Evolutionary conservation across 2,113 vertebrate genomes (phyloP).

Genomic region (Leuciscus idus): DNA sequence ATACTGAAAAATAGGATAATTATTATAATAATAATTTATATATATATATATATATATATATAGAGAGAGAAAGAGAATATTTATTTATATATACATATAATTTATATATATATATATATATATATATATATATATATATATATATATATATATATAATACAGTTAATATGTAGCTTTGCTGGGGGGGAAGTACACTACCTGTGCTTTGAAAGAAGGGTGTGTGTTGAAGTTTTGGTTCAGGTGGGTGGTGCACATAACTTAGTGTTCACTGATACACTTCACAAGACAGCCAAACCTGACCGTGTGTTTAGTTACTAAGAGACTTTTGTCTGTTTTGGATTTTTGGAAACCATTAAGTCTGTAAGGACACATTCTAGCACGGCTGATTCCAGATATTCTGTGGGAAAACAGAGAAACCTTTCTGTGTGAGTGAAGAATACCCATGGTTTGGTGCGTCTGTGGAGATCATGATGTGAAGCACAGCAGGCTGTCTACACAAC

Average conservation of each 20-base stretch:
- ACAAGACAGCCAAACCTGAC: background rate
- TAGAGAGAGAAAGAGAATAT: too few species aligned
- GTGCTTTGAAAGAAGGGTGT: background rate
- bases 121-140: background rate
- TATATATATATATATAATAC: background rate
- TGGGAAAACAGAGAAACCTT: background rate
- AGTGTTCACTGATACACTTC: background rate
- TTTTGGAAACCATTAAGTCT: background rate
- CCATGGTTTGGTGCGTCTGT: background rate
- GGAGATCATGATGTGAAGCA: background rate
- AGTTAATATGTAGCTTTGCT: background rate
- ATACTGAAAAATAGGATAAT: background rate
- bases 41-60: too few species aligned
- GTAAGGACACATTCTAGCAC: background rate
- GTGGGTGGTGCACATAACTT: slow-evolving; percentile 2
- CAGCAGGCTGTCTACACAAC: background rate
- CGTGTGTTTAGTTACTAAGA: background rate
- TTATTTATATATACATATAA: too few species aligned
- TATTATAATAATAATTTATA: background rate
- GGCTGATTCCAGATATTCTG: background rate
- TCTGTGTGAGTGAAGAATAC: background rate
- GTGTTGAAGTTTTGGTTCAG: background rate
- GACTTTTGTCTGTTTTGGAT: background rate
- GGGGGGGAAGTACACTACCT: background rate
- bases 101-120: too few species aligned